Evolutionary conservation across 2,113 vertebrate species (phyloP), one percentile per base, ranked within the genome.

Genomic region (Nymphicus hollandicus): DNA sequence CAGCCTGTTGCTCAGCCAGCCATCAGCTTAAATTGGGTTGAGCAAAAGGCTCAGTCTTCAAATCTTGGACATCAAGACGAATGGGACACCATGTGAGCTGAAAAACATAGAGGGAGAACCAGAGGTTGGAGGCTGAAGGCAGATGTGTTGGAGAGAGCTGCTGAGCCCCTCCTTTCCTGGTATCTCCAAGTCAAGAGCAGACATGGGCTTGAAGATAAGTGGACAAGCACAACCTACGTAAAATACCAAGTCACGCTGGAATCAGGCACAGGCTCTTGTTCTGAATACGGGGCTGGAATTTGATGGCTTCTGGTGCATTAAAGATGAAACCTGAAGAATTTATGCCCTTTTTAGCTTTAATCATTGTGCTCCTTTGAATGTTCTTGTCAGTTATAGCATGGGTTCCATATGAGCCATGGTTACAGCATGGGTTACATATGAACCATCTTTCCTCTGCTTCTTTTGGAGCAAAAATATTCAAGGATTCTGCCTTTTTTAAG

Each of bases 201-300:
- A 17, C 0, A 0, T 77, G 76, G 52, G 5, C n/a, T 28, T 19
- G 44, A 31, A 90, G 90, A 93, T 90, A 79, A 86, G 61, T 4
- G 10, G 15, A 28, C 52, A 27, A 58, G 19, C 33, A 35, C 20
- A 47, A 4, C 7, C 0, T 35, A 1, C 0, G 1, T 33, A 11
- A 25, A 47, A 41, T 5, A 47, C 23, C 17, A 11, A 22, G 52
- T 88, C 80, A 23, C 7, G 47, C 27, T 68, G 58, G 20, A 20
- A 17, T 44, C 8, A 7, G 65, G 70, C 56, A 49, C 5, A 1
- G 27, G 29, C 16, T 50, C 50, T 23, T 60, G 33, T 60, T 83
- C 44, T 85, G 56, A 56, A 27, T 17, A 10, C 15, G 28, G 58
- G 23, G 13, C 41, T 92, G 41, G n/a, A 65, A 25, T 63, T 66